A percentile compares a stretch with the other conserved stretches of the same genome.
Evolutionary conservation across 2,888 invertebrate genomes (phyloP).

Genomic region (Ariolimax columbianus): DNA sequence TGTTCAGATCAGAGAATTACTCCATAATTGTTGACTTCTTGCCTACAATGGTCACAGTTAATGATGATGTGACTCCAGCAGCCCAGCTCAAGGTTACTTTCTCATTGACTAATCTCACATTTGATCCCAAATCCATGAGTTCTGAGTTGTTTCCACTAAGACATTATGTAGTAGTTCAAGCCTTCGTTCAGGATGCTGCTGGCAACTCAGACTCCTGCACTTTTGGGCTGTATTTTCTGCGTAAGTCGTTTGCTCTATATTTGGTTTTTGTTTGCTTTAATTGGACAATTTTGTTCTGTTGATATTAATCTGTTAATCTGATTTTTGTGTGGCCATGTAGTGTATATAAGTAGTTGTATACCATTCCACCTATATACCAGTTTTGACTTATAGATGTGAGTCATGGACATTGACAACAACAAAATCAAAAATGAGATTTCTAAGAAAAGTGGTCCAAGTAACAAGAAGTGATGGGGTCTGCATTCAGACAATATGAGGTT

Average conservation of each 20-base stretch:
- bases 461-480: too few relatives aligned
- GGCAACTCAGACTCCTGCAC: slow-evolving; percentile 97
- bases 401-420: too few relatives aligned
- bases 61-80: slow-evolving; percentile 52
- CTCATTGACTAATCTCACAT: background rate
- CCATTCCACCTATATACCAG: too few relatives aligned
- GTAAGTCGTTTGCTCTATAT: slow-evolving; percentile 55
- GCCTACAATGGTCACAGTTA: slow-evolving; percentile 31
- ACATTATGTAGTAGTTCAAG: slow-evolving; percentile 84
- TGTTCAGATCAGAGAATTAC: slow-evolving; percentile 34
- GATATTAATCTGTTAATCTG: background rate
- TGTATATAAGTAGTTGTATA: too few relatives aligned
- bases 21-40: background rate
- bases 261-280: background rate
- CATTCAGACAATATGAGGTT: too few relatives aligned
- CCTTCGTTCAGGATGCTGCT: slow-evolving; percentile 96
- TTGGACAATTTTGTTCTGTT: background rate
- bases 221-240: slow-evolving; percentile 86
- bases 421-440: too few relatives aligned
- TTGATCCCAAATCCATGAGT: background rate
- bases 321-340: too few relatives aligned
- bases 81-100: slow-evolving; percentile 24
- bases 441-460: too few relatives aligned
- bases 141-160: slow-evolving; percentile 40
- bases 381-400: too few relatives aligned